Percentiles rank a stretch among this genome's conserved stretches.
phyloP scores from a whole-genome alignment of 2,113 vertebrate species.

The Ciconia stormi region DNA sequence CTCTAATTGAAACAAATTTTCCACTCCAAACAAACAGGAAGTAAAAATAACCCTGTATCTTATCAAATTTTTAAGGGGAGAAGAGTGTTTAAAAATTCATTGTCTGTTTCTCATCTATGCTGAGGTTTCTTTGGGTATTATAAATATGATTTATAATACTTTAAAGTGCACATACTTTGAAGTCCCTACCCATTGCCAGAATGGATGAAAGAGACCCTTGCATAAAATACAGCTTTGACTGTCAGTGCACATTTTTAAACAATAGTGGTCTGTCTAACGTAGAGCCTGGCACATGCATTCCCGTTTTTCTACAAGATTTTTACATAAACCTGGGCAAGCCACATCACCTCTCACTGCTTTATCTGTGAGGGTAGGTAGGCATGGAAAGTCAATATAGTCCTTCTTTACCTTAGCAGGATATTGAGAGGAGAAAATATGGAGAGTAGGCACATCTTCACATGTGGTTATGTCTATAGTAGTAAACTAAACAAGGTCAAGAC shows the following conservation, averaged over 20 bases:
- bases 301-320: neutral
- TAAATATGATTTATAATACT: neutral
- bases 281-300: neutral
- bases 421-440: neutral
- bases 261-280: accelerated
- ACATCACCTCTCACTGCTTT: neutral
- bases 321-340: neutral
- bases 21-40: slow-evolving; percentile 2
- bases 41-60: slow-evolving; percentile 1
- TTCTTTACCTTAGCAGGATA: neutral
- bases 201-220: neutral
- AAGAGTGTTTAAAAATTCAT: slow-evolving; percentile 38
- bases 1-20: slow-evolving; percentile 12
- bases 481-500: neutral
- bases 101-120: neutral
- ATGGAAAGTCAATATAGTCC: neutral
- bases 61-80: slow-evolving; percentile 9
- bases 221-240: neutral
- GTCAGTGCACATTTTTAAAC: neutral
- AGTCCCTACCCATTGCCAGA: neutral
- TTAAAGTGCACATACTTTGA: neutral
- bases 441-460: neutral
- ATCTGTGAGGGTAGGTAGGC: neutral
- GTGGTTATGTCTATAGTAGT: neutral
- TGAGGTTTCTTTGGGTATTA: neutral